Evolutionary conservation across 2,113 vertebrate species (phyloP).

Genomic region (Gymnocephalus cernua): DNA sequence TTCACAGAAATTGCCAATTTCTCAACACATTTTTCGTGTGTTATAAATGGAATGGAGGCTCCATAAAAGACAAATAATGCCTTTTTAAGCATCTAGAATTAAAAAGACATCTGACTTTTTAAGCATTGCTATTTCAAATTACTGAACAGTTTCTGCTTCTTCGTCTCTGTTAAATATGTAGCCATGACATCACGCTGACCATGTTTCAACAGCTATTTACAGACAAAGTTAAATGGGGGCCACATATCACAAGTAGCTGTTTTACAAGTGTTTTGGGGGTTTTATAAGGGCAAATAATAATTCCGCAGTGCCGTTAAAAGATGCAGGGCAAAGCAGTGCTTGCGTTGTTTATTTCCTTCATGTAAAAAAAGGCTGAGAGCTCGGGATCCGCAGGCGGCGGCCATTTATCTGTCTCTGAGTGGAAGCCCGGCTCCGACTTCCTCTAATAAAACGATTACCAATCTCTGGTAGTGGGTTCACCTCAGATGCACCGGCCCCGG

Average conservation of each 20-base stretch:
- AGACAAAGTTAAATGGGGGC: constrained; percentile 16
- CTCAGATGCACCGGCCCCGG: constrained; percentile 64
- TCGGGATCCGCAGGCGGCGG: constrained; percentile 17
- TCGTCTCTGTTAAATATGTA: no score
- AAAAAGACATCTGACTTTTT: no score
- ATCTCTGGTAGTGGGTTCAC: constrained; percentile 63
- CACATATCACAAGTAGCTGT: constrained; percentile 19
- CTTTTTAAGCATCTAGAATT: neutral
- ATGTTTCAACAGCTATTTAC: neutral
- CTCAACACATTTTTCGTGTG: neutral
- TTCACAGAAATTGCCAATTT: neutral
- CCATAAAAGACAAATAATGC: neutral
- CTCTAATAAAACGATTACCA: constrained; percentile 71
- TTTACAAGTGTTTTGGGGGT: constrained; percentile 17
- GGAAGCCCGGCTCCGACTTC: constrained; percentile 39
- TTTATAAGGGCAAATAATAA: constrained; percentile 40
- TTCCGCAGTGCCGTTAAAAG: constrained; percentile 3
- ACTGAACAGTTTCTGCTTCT: neutral
- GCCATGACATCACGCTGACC: neutral
- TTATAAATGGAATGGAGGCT: neutral
- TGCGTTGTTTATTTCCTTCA: constrained; percentile 36
- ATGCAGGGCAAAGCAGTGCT: neutral
- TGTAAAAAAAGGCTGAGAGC: constrained; percentile 41
- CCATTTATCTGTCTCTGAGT: constrained; percentile 33
- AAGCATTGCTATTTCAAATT: no score